Percentiles rank a stretch among this genome's conserved stretches.
phyloP scores from a whole-genome alignment of 1,140 invertebrate species.

The Aculops lycopersici region DNA sequence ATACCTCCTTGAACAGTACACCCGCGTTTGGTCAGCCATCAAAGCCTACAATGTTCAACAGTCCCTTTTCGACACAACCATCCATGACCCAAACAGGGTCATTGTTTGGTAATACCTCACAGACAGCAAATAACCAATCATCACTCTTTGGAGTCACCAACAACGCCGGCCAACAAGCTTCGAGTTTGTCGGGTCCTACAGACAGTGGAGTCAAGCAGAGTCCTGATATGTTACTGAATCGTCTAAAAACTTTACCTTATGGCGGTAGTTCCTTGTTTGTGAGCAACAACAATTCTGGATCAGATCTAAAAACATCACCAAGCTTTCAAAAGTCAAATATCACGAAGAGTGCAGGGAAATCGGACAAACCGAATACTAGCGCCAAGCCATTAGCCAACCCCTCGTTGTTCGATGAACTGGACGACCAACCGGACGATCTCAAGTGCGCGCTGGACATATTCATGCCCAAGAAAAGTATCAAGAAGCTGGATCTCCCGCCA shows the following conservation, averaged over 20 bases:
- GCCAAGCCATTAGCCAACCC: slow-evolving; percentile 8
- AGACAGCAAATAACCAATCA: too few species aligned
- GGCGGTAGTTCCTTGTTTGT: slow-evolving; percentile 4
- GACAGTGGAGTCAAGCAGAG: too few species aligned
- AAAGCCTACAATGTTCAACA: too few species aligned
- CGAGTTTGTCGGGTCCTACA: too few species aligned
- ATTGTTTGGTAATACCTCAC: too few species aligned
- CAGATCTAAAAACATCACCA: slow-evolving; percentile 8
- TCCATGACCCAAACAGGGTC: too few species aligned
- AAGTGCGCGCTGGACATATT: slow-evolving; percentile 17
- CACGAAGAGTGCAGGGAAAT: slow-evolving; percentile 2
- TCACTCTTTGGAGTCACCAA: too few species aligned
- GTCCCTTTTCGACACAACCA: too few species aligned
- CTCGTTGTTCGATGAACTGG: slow-evolving; percentile 24
- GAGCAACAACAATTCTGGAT: neutral
- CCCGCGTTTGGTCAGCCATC: too few species aligned
- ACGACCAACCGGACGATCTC: slow-evolving; percentile 16
- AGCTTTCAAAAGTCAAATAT: slow-evolving; percentile 6
- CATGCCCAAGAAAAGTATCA: slow-evolving; percentile 21
- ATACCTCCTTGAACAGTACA: too few species aligned
- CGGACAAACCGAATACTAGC: neutral
- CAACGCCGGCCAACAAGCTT: too few species aligned
- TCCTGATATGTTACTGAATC: slow-evolving; percentile 2
- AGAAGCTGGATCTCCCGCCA: slow-evolving; percentile 20
- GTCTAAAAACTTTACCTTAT: slow-evolving; percentile 8